Percentiles rank a stretch among this genome's conserved stretches.
phyloP scores from a whole-genome alignment of 1,140 invertebrate species.

The Pissodes strobi region DNA sequence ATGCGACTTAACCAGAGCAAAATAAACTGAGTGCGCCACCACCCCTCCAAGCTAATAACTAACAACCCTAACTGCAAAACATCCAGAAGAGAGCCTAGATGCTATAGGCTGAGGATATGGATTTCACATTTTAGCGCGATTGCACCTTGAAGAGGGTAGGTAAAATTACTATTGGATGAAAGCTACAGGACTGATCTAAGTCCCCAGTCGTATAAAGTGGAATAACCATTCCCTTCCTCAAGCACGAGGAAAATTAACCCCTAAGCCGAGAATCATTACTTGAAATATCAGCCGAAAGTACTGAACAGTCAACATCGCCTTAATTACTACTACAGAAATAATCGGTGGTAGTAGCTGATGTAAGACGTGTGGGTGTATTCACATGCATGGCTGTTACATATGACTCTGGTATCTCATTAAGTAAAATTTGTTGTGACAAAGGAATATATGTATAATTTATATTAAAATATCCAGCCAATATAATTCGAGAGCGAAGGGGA shows the following conservation, averaged over 20 bases:
- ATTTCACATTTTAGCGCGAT: too few relatives aligned
- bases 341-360: neutral
- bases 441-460: neutral
- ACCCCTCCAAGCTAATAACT: too few relatives aligned
- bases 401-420: neutral
- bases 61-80: too few relatives aligned
- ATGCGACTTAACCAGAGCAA: too few relatives aligned
- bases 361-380: neutral
- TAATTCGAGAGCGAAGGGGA: neutral
- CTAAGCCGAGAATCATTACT: too few relatives aligned
- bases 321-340: conserved; percentile 10
- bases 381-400: neutral
- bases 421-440: neutral
- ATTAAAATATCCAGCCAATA: neutral
- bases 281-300: too few relatives aligned
- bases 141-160: too few relatives aligned
- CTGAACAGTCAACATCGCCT: too few relatives aligned
- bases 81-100: too few relatives aligned
- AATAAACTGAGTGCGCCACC: too few relatives aligned
- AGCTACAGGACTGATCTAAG: neutral
- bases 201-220: neutral
- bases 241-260: neutral
- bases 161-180: neutral
- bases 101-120: too few relatives aligned
- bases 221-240: neutral